Evolutionary conservation across 2,888 invertebrate genomes (phyloP).

Genomic region (Lasioglossum malachurum): DNA sequence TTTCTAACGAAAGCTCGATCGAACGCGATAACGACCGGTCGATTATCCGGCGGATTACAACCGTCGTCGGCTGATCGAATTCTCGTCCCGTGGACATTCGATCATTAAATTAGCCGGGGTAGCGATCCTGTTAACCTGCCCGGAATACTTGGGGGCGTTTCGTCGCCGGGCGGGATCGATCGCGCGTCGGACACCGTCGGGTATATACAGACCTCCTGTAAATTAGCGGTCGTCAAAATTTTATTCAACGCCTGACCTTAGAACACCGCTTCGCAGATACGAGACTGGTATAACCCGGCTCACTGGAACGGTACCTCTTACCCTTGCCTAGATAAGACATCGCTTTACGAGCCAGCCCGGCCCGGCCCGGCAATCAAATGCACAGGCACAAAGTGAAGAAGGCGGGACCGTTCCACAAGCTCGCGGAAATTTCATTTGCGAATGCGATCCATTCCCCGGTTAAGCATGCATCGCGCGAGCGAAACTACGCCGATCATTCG

Average conservation of each 20-base stretch:
- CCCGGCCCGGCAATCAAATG: slow-evolving; percentile 37
- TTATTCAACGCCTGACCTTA: slow-evolving; percentile 52
- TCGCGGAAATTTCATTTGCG: slow-evolving; percentile 48
- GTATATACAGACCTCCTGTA: neutral
- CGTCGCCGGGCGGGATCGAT: slow-evolving; percentile 6
- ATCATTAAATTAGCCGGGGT: neutral
- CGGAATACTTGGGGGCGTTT: slow-evolving; percentile 3
- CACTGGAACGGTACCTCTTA: slow-evolving; percentile 55
- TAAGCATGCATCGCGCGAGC: slow-evolving; percentile 21
- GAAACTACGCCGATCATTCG: slow-evolving; percentile 12
- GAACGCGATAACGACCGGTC: neutral
- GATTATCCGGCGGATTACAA: neutral
- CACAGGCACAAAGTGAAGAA: slow-evolving; percentile 36
- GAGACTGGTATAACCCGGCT: slow-evolving; percentile 52
- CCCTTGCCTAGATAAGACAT: slow-evolving; percentile 58
- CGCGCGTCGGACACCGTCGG: neutral
- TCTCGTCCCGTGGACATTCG: neutral
- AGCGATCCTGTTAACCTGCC: neutral
- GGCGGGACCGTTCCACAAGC: slow-evolving; percentile 15
- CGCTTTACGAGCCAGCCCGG: slow-evolving; percentile 50
- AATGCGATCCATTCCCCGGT: slow-evolving; percentile 23
- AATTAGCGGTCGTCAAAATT: slow-evolving; percentile 57
- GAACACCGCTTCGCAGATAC: slow-evolving; percentile 46
- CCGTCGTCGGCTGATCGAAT: neutral
- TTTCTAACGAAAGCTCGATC: neutral